Percentiles rank a stretch among this genome's conserved stretches.
Conservation (phyloP, 2,797 vertebrate species). For the Chiloscyllium punctatum region DNA sequence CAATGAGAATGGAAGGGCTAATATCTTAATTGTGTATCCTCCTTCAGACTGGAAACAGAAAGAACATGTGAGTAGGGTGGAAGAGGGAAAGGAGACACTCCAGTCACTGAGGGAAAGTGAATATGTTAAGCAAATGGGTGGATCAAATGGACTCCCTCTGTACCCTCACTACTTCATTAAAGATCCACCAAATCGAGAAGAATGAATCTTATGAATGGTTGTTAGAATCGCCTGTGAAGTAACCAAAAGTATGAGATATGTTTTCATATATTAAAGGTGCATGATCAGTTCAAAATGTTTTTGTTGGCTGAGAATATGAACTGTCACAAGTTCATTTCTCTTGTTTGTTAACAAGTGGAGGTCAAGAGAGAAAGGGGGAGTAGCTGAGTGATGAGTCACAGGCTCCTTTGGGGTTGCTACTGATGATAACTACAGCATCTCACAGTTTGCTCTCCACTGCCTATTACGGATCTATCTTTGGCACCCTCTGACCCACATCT, state of each 20-base stretch:
- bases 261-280: not conserved
- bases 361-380: not conserved
- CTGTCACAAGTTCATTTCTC: not conserved
- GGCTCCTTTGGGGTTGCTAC: not conserved
- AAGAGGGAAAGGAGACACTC: not conserved
- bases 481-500: not conserved
- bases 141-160: no score
- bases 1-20: not conserved
- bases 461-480: not conserved
- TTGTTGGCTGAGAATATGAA: not conserved
- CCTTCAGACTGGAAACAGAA: not conserved
- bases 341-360: not conserved
- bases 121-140: not conserved
- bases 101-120: not conserved
- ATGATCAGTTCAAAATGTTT: not conserved
- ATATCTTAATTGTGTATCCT: not conserved
- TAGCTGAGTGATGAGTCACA: not conserved
- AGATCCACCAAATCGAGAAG: not conserved
- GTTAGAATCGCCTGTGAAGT: not conserved
- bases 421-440: not conserved
- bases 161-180: not conserved
- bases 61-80: not conserved
- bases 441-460: not conserved
- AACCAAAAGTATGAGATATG: not conserved
- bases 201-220: not conserved